Base-by-base conservation (phyloP, 2,797 vertebrate genomes). In the Paramormyrops hopkinsi region DNA sequence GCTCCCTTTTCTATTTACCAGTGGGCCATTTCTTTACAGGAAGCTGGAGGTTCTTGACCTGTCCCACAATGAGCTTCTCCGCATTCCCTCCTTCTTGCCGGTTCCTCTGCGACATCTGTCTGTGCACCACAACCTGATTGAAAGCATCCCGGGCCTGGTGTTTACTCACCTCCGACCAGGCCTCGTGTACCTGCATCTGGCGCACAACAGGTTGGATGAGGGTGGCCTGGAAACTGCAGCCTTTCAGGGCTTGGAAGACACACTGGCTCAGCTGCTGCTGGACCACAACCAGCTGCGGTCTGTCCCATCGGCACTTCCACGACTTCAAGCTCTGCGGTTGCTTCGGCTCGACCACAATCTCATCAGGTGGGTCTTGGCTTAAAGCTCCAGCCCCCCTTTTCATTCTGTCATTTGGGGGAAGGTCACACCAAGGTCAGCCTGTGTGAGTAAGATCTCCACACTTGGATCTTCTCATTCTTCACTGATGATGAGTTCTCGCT, bases 331-430 rank as follows among this genome's bases (percentile, higher is more conserved):
- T 14, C 94, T 97, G 88, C 95, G 95, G 91, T 93, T 94, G 53
- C 93, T 97, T 88, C 93, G 91, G 37, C 94, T 97, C 88, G 96
- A 97, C 91, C 93, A 95, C 93, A 97, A 96, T 91, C 93, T 94
- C 90, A 97, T 97, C 94, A 96, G 96, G 94, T 94, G 65, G 41
- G 54, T 46, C 76, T 37, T 25, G 0, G 33, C n/a, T 12, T 44
- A 41, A 17, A 9, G 53, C 69, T 33, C 19, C 37, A 56, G 19
- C 19, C 69, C 53, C 14, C 51, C 54, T 86, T 29, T 44, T 1
- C 6, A 2, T 53, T 50, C 9, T 62, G 8, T 22, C 37, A 22
- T 48, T 56, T 48, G 37, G 9, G 44, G 53, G 25, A n/a, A 88
- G 48, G 7, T 51, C 29, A 88, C 73, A 54, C 25, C 7, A 88